phyloP scores from a whole-genome alignment of 2,888 invertebrate genomes.

The Andrena praecox region DNA sequence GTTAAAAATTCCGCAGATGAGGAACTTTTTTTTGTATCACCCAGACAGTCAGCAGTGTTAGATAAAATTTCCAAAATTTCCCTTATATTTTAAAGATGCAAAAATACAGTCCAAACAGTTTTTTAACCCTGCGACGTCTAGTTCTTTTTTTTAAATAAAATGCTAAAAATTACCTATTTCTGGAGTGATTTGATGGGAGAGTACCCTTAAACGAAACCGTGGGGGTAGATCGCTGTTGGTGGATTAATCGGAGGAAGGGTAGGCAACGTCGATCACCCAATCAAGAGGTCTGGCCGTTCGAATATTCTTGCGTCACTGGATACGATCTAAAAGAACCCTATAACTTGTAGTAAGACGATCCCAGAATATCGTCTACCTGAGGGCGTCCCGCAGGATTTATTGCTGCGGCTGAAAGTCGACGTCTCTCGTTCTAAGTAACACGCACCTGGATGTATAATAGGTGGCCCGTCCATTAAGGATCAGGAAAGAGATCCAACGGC shows the following conservation, averaged over 20 bases:
- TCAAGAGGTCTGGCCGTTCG: neutral
- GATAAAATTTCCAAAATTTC: too few relatives aligned
- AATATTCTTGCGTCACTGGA: slow-evolving; percentile 50
- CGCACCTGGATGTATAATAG: slow-evolving; percentile 68
- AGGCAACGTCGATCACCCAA: neutral
- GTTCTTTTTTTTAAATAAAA: too few relatives aligned
- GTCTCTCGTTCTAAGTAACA: slow-evolving; percentile 54
- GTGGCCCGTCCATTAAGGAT: slow-evolving; percentile 59
- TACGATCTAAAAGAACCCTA: slow-evolving; percentile 42
- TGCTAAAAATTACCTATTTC: too few relatives aligned
- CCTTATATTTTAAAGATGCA: too few relatives aligned
- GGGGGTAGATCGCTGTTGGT: slow-evolving; percentile 3
- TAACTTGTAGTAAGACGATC: slow-evolving; percentile 47
- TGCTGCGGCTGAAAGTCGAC: slow-evolving; percentile 44
- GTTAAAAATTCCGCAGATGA: too few relatives aligned
- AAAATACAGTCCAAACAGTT: too few relatives aligned
- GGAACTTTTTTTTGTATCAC: too few relatives aligned
- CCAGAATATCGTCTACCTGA: slow-evolving; percentile 59
- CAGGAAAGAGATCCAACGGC: slow-evolving; percentile 43
- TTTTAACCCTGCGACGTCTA: too few relatives aligned
- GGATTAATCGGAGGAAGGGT: neutral
- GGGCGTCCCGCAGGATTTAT: slow-evolving; percentile 71
- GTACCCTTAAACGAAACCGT: too few relatives aligned
- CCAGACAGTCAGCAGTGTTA: too few relatives aligned
- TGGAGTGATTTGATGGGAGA: too few relatives aligned